A percentile compares a stretch with the other conserved stretches of the same genome.
These are phyloP conservation scores for Nerophis lumbriciformis DNA, from an alignment of 2,113 vertebrate species.

Conservation along the genomic window DNA sequence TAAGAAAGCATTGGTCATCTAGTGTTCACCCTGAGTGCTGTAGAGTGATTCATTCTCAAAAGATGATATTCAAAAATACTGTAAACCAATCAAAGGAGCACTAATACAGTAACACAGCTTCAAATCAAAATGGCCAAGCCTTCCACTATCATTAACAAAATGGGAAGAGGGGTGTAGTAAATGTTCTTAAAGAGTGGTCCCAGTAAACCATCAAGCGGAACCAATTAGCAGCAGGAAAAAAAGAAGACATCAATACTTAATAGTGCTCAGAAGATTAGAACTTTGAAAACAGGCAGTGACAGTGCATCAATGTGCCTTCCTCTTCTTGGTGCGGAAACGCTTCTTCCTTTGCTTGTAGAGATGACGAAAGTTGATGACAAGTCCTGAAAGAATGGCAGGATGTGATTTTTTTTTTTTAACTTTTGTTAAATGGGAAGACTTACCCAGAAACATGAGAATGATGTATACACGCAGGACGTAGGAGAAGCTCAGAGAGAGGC, in stretches of 20 bases:
- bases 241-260: neutral
- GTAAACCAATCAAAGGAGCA: neutral
- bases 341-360: constrained; percentile 88
- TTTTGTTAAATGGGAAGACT: constrained; percentile 47
- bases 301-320: constrained; percentile 78
- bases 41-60: constrained; percentile 7
- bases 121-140: too few relatives aligned
- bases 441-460: constrained; percentile 84
- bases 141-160: neutral
- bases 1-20: neutral
- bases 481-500: constrained; percentile 82
- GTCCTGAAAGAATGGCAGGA: constrained; percentile 60
- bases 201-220: neutral
- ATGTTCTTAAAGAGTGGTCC: neutral
- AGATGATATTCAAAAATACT: neutral
- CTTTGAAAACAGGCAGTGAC: constrained; percentile 26
- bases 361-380: constrained; percentile 84
- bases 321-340: constrained; percentile 82
- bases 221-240: neutral
- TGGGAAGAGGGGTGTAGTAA: neutral
- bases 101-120: neutral
- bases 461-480: constrained; percentile 81
- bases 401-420: too few relatives aligned
- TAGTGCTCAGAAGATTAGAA: neutral
- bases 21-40: constrained; percentile 30